Conservation (phyloP, 2,113 vertebrate species). For the Actenoides hombroni region DNA sequence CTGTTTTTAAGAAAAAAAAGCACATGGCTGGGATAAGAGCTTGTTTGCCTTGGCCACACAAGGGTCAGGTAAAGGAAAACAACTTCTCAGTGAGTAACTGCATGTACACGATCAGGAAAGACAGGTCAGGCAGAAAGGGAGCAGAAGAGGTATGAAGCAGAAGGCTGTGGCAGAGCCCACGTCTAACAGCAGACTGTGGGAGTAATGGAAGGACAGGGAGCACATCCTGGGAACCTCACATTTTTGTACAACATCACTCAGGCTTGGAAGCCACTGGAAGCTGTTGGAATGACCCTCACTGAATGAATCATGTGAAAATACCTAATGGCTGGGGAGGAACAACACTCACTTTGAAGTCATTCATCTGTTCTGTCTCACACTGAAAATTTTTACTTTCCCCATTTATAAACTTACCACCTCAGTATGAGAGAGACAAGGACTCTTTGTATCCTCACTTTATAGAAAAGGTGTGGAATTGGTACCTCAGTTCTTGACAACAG, state of each 20-base stretch:
- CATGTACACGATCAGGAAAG: not conserved
- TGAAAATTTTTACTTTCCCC: not conserved
- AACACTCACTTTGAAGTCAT: not conserved
- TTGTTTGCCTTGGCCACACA: not conserved
- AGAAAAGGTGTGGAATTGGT: not conserved
- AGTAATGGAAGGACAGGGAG: fast-evolving
- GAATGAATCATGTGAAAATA: not conserved
- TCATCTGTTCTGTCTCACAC: not conserved
- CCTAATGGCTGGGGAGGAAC: not conserved
- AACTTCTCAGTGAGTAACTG: not conserved
- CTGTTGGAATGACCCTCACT: not conserved
- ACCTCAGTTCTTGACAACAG: not conserved
- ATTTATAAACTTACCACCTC: not conserved
- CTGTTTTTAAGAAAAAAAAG: not conserved
- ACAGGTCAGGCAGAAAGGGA: not conserved
- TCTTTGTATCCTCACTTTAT: fast-evolving
- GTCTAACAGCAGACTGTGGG: not conserved
- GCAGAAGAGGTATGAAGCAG: not conserved
- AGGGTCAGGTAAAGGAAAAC: not conserved
- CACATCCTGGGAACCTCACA: not conserved
- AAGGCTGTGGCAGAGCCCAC: not conserved
- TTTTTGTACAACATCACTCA: not conserved
- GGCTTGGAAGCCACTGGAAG: not conserved
- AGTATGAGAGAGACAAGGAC: not conserved
- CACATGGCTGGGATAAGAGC: not conserved